Conservation (phyloP, 2,113 vertebrate genomes). For the Bothrops jararaca region DNA sequence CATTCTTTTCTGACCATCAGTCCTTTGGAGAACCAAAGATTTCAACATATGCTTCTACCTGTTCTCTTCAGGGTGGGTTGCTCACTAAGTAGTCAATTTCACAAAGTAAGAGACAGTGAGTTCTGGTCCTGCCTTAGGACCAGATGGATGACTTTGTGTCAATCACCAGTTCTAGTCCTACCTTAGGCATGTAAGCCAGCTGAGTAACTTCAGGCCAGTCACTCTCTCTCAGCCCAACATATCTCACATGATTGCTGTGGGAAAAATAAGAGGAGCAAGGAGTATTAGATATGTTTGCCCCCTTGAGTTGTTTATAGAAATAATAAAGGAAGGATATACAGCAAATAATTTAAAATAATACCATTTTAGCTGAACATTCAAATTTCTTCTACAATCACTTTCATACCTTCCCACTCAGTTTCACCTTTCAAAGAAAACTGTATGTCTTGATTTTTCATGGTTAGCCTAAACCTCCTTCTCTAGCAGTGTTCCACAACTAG, state of each 20-base stretch:
- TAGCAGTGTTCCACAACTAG: not conserved
- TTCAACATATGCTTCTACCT: not conserved
- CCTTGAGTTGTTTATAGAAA: not conserved
- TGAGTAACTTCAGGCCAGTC: not conserved
- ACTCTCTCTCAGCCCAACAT: not conserved
- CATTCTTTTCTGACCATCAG: not conserved
- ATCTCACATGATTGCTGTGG: not conserved
- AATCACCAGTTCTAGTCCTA: not conserved
- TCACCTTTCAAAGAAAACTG: not conserved
- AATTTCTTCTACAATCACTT: not conserved
- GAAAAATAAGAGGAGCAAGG: too few species aligned
- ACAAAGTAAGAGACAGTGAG: not conserved
- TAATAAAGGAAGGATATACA: not conserved
- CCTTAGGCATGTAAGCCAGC: too few species aligned
- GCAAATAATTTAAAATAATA: too few species aligned
- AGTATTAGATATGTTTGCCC: not conserved
- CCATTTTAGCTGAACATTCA: not conserved
- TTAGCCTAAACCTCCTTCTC: not conserved
- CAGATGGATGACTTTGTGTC: not conserved
- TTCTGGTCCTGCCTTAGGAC: not conserved
- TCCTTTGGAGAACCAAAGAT: not conserved
- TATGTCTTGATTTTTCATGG: not conserved
- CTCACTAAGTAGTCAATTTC: not conserved
- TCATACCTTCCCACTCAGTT: not conserved
- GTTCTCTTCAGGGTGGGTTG: not conserved